Evolutionary conservation across 2,113 vertebrate genomes (phyloP).

Genomic region (Sylvietta virens): DNA sequence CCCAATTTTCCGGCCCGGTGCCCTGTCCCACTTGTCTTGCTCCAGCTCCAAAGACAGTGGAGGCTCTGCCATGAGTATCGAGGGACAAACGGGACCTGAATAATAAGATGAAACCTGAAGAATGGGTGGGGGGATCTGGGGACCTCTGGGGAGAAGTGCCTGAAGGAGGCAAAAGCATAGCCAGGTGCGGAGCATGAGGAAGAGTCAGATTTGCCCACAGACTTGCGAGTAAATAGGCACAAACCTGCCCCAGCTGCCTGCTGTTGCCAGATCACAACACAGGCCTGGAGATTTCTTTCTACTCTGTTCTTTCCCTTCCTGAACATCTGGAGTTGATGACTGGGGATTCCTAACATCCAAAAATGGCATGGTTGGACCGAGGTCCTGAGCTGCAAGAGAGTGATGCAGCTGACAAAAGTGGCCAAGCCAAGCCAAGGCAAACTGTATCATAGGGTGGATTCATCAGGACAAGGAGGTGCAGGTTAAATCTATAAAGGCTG

Average conservation of each 20-base stretch:
- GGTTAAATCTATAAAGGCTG: not conserved
- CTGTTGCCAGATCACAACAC: not conserved
- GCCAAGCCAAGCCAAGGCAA: not conserved
- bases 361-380: not conserved
- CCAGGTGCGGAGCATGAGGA: not conserved
- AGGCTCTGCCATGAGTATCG: not conserved
- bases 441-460: not conserved
- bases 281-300: not conserved
- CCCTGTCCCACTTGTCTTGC: constrained; percentile 56
- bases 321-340: not conserved
- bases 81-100: constrained; percentile 23
- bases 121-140: not conserved
- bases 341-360: not conserved
- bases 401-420: not conserved
- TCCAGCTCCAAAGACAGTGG: constrained; percentile 32
- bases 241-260: not conserved
- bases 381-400: not conserved
- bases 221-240: not conserved
- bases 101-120: constrained; percentile 14
- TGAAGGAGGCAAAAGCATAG: not conserved
- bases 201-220: not conserved
- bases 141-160: not conserved
- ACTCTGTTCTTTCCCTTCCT: not conserved
- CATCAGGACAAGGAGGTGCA: not conserved
- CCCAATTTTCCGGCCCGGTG: constrained; percentile 74